phyloP scores from a whole-genome alignment of 1,140 invertebrate genomes.

The Atopsyche davidsoni region DNA sequence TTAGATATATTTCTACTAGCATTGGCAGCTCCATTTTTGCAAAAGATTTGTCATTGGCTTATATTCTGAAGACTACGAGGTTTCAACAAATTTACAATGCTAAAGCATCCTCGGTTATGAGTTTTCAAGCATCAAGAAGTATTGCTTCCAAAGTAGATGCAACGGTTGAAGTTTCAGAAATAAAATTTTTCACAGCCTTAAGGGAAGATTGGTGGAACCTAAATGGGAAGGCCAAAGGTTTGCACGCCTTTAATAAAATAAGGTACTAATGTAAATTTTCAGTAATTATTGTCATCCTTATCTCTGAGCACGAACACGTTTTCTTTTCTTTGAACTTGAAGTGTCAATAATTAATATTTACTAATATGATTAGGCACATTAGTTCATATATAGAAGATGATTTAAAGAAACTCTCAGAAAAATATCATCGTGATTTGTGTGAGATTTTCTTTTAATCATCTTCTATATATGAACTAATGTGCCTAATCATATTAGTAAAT shows the following conservation, averaged over 20 bases:
- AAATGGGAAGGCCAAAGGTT: slow-evolving; percentile 39
- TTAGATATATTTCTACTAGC: too few species aligned
- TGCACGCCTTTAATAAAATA: slow-evolving; percentile 53
- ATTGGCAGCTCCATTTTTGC: neutral
- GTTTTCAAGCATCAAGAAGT: too few species aligned
- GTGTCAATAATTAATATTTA: neutral
- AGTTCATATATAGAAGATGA: too few species aligned
- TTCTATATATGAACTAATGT: too few species aligned
- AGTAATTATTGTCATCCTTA: neutral
- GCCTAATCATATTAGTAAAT: too few species aligned
- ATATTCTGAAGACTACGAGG: neutral
- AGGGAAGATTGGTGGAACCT: slow-evolving; percentile 51
- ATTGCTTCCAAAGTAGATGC: too few species aligned
- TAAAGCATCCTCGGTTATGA: neutral
- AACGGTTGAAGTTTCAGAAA: too few species aligned
- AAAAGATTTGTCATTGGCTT: neutral
- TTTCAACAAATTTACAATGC: neutral
- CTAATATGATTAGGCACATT: too few species aligned
- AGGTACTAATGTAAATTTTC: slow-evolving; percentile 32
- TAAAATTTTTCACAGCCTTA: neutral
- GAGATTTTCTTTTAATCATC: too few species aligned
- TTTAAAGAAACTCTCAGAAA: too few species aligned
- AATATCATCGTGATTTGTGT: too few species aligned
- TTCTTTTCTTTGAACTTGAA: neutral
- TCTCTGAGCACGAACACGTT: neutral